phyloP scores from a whole-genome alignment of 2,888 invertebrate genomes.

The Cerceris ruficornis region DNA sequence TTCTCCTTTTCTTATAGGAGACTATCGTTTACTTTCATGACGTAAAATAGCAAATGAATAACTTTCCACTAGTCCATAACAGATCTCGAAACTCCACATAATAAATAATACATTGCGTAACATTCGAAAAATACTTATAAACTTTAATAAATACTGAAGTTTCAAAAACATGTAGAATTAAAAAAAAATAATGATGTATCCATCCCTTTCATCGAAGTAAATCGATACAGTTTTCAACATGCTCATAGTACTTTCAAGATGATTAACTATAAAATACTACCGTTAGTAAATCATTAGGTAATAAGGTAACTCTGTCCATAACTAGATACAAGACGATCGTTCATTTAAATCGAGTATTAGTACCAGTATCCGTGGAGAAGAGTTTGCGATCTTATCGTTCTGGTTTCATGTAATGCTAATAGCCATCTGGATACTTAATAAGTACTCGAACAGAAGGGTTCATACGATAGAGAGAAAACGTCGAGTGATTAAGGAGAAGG shows the following conservation, averaged over 20 bases:
- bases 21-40: too few relatives aligned
- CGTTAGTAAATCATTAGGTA: constrained; percentile 55
- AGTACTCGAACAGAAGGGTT: constrained; percentile 52
- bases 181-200: too few relatives aligned
- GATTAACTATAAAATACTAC: constrained; percentile 39
- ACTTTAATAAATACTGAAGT: too few relatives aligned
- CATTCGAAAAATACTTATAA: too few relatives aligned
- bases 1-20: too few relatives aligned
- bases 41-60: too few relatives aligned
- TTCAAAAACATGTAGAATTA: too few relatives aligned
- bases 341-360: constrained; percentile 26
- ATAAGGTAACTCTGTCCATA: constrained; percentile 39
- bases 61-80: too few relatives aligned
- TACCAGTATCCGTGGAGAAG: constrained; percentile 31
- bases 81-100: too few relatives aligned
- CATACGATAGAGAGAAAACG: constrained; percentile 53
- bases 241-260: constrained; percentile 18
- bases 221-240: constrained; percentile 13
- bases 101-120: too few relatives aligned
- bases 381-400: constrained; percentile 47
- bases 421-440: constrained; percentile 49
- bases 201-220: neutral
- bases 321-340: constrained; percentile 46
- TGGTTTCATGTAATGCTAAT: constrained; percentile 54
- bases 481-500: constrained; percentile 44